Base-by-base conservation (phyloP, 2,113 vertebrate genomes). In the Sapajus apella region DNA sequence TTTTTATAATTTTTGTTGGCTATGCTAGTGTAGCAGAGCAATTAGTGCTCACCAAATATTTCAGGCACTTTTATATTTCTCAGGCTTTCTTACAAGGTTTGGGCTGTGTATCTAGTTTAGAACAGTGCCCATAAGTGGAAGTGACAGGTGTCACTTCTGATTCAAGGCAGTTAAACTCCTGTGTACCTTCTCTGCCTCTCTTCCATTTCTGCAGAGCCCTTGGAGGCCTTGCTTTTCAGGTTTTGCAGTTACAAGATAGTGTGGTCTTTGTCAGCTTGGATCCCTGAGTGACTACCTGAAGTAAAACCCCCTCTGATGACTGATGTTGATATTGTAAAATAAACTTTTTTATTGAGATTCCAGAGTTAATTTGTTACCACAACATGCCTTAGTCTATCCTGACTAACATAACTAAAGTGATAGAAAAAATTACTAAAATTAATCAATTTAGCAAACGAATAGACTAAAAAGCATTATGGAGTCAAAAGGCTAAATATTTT, bases 401-500 rank as follows among this genome's bases (percentile, higher is more conserved):
- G 18, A 94, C 87, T 90, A 82, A 87, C 72, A 82, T 11, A 88
- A 25, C 52, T 90, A 81, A 13, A 93, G 18, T 32, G 9, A 58
- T 66, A 73, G 81, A 94, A 73, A 97, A 97, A 98, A 92, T 79
- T 82, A 94, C 95, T 98, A 91, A 96, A 98, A 97, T 81, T 88
- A 96, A 98, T 97, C 97, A 97, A 97, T 96, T 97, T 97, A 86
- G 55, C 84, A 83, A 79, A 84, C 95, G 61, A 80, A 97, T 96
- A 64, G 91, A 97, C 96, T 94, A 86, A 73, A 94, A 97, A 97
- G 91, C 43, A 0, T 94, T 84, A 91, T 95, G 96, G 96, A 86
- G 94, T 95, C 96, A 98, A 97, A 97, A 98, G 91, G 80, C 97
- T 98, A 96, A 98, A 98, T 95, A 47, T 56, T 81, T 94, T 95